Percentiles rank a stretch among this genome's conserved stretches.
phyloP scores from a whole-genome alignment of 1,140 invertebrate species.

The Maniola jurtina region DNA sequence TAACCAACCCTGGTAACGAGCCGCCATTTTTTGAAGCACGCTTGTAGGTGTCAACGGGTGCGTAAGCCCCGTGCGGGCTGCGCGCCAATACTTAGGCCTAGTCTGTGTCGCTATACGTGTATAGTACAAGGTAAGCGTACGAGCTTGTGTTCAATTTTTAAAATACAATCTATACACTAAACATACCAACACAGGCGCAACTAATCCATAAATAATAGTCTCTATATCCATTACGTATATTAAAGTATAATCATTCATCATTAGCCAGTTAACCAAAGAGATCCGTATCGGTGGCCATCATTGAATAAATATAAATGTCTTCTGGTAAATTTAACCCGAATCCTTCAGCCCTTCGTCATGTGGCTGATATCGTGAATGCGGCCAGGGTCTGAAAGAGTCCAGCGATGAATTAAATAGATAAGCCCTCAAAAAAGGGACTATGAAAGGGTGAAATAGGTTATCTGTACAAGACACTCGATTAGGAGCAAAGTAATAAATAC shows the following conservation, averaged over 20 bases:
- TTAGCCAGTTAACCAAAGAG: conserved; percentile 46
- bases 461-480: conserved; percentile 33
- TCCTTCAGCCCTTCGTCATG: conserved; percentile 64
- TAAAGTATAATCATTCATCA: conserved; percentile 34
- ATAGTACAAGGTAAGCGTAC: no score
- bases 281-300: conserved; percentile 63
- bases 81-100: no score
- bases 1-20: no score
- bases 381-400: conserved; percentile 70
- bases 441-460: conserved; percentile 47
- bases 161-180: neutral
- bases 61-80: no score
- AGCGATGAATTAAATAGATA: conserved; percentile 77
- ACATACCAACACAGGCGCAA: neutral
- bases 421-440: conserved; percentile 63
- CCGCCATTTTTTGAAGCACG: no score
- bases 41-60: no score
- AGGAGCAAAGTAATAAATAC: conserved; percentile 35
- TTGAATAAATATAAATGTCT: conserved; percentile 76
- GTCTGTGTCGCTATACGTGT: no score
- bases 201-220: neutral
- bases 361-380: conserved; percentile 72
- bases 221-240: conserved; percentile 23
- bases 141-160: neutral
- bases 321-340: conserved; percentile 76